Conservation (phyloP, 2,888 invertebrate genomes). For the Sialis lutaria region DNA sequence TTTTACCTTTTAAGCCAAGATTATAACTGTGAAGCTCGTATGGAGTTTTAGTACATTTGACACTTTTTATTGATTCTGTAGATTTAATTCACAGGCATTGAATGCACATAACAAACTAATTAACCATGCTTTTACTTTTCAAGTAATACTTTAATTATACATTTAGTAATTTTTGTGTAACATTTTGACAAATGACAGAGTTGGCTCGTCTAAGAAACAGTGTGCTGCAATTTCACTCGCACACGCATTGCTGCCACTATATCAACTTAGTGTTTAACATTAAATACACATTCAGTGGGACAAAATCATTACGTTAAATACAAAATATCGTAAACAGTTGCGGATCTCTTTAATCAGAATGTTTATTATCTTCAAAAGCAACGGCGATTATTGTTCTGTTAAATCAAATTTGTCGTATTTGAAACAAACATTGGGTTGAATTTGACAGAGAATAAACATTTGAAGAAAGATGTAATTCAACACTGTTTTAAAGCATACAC, state of each 20-base stretch:
- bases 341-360: neutral
- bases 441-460: neutral
- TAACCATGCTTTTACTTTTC: slow-evolving; percentile 1
- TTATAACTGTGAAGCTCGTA: too few species aligned
- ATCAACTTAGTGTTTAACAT: neutral
- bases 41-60: too few species aligned
- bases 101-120: slow-evolving; percentile 2
- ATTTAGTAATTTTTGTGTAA: neutral
- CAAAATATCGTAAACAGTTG: neutral
- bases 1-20: too few species aligned
- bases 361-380: slow-evolving; percentile 2
- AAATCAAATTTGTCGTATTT: too few species aligned
- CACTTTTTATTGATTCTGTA: too few species aligned
- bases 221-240: slow-evolving; percentile 1
- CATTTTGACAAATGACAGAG: neutral
- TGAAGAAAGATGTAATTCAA: neutral
- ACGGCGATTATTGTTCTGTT: too few species aligned
- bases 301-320: neutral
- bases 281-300: slow-evolving; percentile 1
- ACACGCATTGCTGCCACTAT: slow-evolving; percentile 1
- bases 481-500: neutral
- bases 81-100: too few species aligned
- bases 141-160: neutral
- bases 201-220: neutral
- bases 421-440: too few species aligned